Evolutionary conservation across 1,140 invertebrate genomes (phyloP).

Genomic region (Agrypnia vestita): DNA sequence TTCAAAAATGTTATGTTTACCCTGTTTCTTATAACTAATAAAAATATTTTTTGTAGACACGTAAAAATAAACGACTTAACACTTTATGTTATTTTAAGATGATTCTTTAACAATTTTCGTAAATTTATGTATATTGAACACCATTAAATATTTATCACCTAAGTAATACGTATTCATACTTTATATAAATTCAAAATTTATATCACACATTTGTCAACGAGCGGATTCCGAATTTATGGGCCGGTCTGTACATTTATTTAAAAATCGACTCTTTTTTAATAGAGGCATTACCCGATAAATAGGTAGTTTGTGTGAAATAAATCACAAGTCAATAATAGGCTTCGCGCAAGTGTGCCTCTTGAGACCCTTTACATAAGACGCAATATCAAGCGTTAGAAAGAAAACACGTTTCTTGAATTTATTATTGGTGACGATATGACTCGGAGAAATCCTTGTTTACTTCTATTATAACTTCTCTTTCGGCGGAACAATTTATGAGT

Average conservation of each 20-base stretch:
- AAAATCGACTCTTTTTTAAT: not conserved
- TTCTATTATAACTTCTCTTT: slow-evolving; percentile 7
- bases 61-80: too few relatives aligned
- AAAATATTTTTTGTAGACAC: too few relatives aligned
- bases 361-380: not conserved
- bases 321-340: not conserved
- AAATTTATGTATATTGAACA: too few relatives aligned
- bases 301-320: too few relatives aligned
- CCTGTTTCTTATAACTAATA: too few relatives aligned
- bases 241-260: not conserved
- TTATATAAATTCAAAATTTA: too few relatives aligned
- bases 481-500: slow-evolving; percentile 25
- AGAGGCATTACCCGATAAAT: not conserved
- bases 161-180: too few relatives aligned
- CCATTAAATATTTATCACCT: too few relatives aligned
- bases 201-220: not conserved
- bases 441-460: not conserved
- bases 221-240: not conserved
- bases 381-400: not conserved
- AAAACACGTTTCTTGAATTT: not conserved
- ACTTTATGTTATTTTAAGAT: too few relatives aligned
- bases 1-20: too few relatives aligned
- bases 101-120: too few relatives aligned
- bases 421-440: not conserved
- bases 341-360: not conserved